Conservation (phyloP, 2,113 vertebrate species). For the Gulo gulo region DNA sequence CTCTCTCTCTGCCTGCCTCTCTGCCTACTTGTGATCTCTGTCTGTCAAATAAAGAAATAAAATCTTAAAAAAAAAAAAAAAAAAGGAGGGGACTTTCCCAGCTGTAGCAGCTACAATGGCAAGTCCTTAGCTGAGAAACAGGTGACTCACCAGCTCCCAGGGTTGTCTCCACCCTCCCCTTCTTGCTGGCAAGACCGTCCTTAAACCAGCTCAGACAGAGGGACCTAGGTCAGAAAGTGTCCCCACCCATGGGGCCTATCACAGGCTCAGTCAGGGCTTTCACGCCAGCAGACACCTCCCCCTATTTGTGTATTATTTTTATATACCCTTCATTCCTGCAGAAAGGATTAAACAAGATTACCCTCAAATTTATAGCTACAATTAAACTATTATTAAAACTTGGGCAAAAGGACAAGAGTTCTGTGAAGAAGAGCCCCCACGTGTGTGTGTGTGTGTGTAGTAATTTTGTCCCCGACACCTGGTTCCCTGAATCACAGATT, state of each 20-base stretch:
- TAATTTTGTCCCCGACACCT: not conserved
- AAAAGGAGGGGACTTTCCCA: constrained; percentile 57
- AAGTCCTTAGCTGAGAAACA: constrained; percentile 58
- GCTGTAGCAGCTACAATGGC: constrained; percentile 50
- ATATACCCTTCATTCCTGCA: not conserved
- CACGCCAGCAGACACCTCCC: not conserved
- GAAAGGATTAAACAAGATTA: constrained; percentile 43
- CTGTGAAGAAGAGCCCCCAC: not conserved
- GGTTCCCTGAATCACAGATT: constrained; percentile 27
- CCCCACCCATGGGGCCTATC: constrained; percentile 45
- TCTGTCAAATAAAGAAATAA: no score
- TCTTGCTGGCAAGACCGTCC: constrained; percentile 67
- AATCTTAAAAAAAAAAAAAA: no score
- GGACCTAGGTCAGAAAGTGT: constrained; percentile 53
- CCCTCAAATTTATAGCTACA: not conserved
- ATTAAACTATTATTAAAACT: constrained; percentile 44
- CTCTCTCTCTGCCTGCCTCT: no score
- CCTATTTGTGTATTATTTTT: not conserved
- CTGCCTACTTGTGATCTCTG: no score
- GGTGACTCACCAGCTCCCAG: constrained; percentile 67
- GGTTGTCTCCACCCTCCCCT: constrained; percentile 63
- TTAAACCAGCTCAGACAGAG: constrained; percentile 67
- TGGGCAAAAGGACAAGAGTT: constrained; percentile 25
- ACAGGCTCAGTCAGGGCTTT: not conserved
- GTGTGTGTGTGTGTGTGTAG: not conserved